A percentile compares a stretch with the other conserved stretches of the same genome.
These are phyloP conservation scores for Ophiodon elongatus DNA, from an alignment of 2,113 vertebrate species.

Conservation along the genomic window DNA sequence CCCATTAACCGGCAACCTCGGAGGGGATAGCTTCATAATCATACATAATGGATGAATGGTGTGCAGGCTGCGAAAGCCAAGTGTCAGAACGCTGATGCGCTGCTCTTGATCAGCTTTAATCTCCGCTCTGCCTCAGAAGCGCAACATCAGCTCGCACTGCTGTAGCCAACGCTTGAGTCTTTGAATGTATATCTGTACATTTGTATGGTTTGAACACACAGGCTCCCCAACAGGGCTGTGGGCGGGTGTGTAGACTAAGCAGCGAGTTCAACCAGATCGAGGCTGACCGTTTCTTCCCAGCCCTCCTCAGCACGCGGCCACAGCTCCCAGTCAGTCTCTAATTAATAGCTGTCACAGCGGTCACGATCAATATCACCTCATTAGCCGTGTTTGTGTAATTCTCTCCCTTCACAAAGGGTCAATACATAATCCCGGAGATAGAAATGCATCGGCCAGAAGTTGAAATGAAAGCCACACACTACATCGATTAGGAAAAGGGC, in stretches of 20 bases:
- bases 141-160: not conserved
- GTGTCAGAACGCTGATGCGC: constrained; percentile 67
- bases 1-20: constrained; percentile 78
- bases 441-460: constrained; percentile 59
- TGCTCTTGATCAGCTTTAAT: constrained; percentile 60
- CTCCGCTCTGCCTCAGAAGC: constrained; percentile 41
- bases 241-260: constrained; percentile 19
- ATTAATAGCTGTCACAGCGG: constrained; percentile 82
- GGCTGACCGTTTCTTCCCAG: constrained; percentile 56
- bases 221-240: not conserved
- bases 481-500: constrained; percentile 60
- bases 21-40: constrained; percentile 80
- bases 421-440: constrained; percentile 63
- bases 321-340: constrained; percentile 70
- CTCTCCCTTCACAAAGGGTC: constrained; percentile 58
- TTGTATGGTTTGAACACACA: not conserved
- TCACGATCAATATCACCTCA: constrained; percentile 82
- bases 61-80: constrained; percentile 70
- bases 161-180: not conserved
- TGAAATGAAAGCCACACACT: constrained; percentile 67
- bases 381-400: constrained; percentile 77
- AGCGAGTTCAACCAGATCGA: constrained; percentile 39
- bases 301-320: constrained; percentile 66
- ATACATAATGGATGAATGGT: constrained; percentile 83
- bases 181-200: not conserved